Evolutionary conservation across 2,797 vertebrate species (phyloP).

Genomic region (Eleutherodactylus coqui): DNA sequence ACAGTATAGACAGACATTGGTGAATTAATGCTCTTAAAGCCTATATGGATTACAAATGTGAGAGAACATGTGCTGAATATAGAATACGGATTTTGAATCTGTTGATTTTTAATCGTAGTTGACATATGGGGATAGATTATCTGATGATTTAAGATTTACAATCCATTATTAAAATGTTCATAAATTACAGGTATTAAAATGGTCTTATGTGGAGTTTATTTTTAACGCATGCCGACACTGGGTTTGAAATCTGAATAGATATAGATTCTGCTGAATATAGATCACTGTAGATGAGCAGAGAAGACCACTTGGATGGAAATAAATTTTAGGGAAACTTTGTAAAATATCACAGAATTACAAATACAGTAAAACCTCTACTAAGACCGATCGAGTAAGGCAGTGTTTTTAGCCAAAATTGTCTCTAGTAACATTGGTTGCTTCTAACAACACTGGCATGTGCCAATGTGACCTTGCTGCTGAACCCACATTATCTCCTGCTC

Average conservation of each 20-base stretch:
- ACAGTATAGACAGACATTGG: background rate
- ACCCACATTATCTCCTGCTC: no score
- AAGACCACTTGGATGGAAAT: background rate
- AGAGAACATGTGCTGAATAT: conserved; percentile 14
- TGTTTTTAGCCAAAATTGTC: no score
- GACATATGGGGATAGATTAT: conserved; percentile 18
- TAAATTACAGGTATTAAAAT: conserved; percentile 4
- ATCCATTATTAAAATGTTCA: conserved; percentile 16
- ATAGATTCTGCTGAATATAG: background rate
- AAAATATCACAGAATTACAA: background rate
- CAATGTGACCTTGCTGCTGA: no score
- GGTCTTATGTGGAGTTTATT: background rate
- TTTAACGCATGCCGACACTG: background rate
- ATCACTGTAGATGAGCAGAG: background rate
- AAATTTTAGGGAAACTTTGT: background rate
- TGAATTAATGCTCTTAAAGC: background rate
- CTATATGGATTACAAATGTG: background rate
- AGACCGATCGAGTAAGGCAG: no score
- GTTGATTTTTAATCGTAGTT: background rate
- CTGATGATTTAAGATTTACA: conserved; percentile 18
- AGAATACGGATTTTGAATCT: background rate
- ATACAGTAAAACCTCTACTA: no score
- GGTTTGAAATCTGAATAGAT: background rate
- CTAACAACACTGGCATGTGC: no score
- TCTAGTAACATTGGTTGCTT: no score